phyloP scores from a whole-genome alignment of 2,113 vertebrate genomes.

The Gobiocypris rarus region DNA sequence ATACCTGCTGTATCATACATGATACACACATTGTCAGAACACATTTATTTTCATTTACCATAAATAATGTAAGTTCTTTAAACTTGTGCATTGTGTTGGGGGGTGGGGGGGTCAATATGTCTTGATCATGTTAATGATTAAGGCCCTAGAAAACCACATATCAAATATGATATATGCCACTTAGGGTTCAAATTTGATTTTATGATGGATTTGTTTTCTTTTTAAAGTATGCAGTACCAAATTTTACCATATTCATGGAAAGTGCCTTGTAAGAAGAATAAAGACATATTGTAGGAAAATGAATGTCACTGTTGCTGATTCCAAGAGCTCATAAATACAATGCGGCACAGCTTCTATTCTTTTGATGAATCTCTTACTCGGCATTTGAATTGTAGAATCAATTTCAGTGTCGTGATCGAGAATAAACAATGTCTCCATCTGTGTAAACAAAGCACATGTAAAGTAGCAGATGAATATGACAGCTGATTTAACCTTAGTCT shows the following conservation, averaged over 20 bases:
- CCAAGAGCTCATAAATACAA: neutral
- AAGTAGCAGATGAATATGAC: constrained; percentile 23
- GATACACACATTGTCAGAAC: neutral
- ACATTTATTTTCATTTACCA: neutral
- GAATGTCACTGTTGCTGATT: neutral
- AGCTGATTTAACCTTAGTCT: constrained; percentile 39
- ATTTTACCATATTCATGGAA: neutral
- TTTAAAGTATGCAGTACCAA: neutral
- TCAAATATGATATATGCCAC: neutral
- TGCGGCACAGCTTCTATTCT: neutral
- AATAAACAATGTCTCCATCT: constrained; percentile 11
- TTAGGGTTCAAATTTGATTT: neutral
- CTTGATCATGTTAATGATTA: neutral
- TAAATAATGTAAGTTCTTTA: neutral
- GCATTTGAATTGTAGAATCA: constrained; percentile 33
- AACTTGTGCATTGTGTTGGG: no score
- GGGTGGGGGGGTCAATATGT: no score
- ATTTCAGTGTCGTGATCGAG: neutral
- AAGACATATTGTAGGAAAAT: neutral
- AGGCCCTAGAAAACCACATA: neutral
- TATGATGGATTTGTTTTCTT: neutral
- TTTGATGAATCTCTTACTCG: constrained; percentile 3
- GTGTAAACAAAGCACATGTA: constrained; percentile 11
- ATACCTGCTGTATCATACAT: neutral
- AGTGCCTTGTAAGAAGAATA: neutral